Evolutionary conservation across 1,140 invertebrate species (phyloP), one percentile per base, ranked within the genome.

Genomic region (Asbolus verrucosus): DNA sequence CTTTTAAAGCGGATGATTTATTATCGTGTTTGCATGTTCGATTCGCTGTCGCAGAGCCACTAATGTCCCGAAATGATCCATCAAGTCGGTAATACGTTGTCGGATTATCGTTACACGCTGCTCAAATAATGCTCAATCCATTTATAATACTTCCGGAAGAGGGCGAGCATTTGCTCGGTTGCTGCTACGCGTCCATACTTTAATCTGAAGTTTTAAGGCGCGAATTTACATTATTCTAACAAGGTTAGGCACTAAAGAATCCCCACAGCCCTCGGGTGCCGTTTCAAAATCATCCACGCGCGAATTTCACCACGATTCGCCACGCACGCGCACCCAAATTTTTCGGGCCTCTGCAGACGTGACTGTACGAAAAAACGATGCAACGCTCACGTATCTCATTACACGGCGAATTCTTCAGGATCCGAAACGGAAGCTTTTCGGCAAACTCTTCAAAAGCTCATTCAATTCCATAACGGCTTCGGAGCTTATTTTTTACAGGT

Each of bases 11-110:
- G 2, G 18, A 14, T 36, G 39, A 63, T 63, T 63, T 19, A 63
- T 63, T 36, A 63, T 63, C 59, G 13, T 36, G 59, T 63, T 63
- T 63, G 33, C 61, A 63, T 63, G 61, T 63, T 62, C 16, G 61
- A 63, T 63, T 13, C 33, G 19, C 36, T 41, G 61, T 41, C 61
- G 16, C 33, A 41, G 61, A 38, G 19, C 33, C 33, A 39, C 18
- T 63, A 63, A 63, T 63, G 61, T 39, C 21, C 39, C 50, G 15
- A 54, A 39, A 70, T 65, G 31, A 50, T 59, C 24, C 36, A 60
- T 60, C 59, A 54, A 43, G 41, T 31, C 18, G 18, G 15, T 30
- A 65, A 27, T 19, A 30, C 27, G 65, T 27, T 38, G 21, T 31
- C 54, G 31, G 59, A 39, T 50, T 63, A 69, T 36, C 50, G 30